Evolutionary conservation across 2,113 vertebrate species (phyloP).

Genomic region (Reinhardtius hippoglossoides): DNA sequence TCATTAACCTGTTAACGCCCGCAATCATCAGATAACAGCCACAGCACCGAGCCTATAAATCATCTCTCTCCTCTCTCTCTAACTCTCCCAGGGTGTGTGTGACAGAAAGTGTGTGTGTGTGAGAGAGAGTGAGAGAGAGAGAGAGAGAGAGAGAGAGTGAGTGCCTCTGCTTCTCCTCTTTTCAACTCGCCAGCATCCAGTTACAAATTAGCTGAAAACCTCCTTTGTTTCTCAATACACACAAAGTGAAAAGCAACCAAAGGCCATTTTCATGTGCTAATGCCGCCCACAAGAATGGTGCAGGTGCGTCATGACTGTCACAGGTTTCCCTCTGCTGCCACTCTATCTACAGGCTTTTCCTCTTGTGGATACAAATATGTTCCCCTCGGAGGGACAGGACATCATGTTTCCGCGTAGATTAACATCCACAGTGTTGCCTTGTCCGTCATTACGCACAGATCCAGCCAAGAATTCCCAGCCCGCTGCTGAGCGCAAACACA

Average conservation of each 20-base stretch:
- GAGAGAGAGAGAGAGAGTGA: not conserved
- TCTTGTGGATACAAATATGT: constrained; percentile 4
- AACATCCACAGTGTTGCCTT: not conserved
- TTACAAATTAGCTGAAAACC: constrained; percentile 62
- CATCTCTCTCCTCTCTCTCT: constrained; percentile 5
- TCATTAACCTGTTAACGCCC: constrained; percentile 75
- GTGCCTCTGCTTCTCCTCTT: not conserved
- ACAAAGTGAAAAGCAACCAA: constrained; percentile 37
- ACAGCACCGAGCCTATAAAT: not conserved
- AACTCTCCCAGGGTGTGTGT: not conserved
- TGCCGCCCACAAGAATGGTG: constrained; percentile 31
- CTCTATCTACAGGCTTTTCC: constrained; percentile 16
- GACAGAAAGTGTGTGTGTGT: not conserved
- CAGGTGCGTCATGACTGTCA: constrained; percentile 68
- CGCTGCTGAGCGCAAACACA: constrained; percentile 22
- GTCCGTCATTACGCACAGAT: constrained; percentile 56
- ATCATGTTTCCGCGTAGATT: constrained; percentile 21
- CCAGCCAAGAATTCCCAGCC: not conserved
- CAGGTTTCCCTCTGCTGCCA: constrained; percentile 35
- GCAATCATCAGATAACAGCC: constrained; percentile 67
- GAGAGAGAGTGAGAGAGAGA: not conserved
- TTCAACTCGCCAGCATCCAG: constrained; percentile 35
- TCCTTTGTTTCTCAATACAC: constrained; percentile 71
- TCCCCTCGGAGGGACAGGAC: not conserved
- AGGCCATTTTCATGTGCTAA: constrained; percentile 69